phyloP scores from a whole-genome alignment of 2,888 invertebrate genomes.

The Tenthredo mesomela region DNA sequence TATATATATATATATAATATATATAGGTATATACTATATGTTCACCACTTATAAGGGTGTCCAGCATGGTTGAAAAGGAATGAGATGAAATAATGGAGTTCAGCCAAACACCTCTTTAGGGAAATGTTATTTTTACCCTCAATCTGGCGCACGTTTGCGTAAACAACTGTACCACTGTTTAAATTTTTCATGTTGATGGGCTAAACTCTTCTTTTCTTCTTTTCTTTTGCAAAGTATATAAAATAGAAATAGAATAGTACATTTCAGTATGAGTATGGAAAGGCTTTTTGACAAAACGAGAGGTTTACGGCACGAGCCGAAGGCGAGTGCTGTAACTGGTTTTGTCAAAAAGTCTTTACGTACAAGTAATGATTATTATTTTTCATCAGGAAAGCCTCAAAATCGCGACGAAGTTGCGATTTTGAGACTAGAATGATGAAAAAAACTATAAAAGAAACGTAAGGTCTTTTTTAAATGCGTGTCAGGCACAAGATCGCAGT shows the following conservation, averaged over 20 bases:
- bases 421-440: too few relatives aligned
- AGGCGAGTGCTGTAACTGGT: too few relatives aligned
- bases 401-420: too few relatives aligned
- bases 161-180: constrained; percentile 36
- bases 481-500: constrained; percentile 13
- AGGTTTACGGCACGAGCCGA: too few relatives aligned
- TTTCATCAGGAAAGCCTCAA: too few relatives aligned
- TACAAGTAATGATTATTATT: too few relatives aligned
- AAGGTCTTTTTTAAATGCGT: neutral
- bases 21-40: neutral
- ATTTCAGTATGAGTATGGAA: too few relatives aligned
- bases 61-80: neutral
- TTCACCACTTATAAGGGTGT: constrained; percentile 34
- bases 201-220: neutral
- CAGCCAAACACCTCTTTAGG: constrained; percentile 12
- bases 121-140: constrained; percentile 27
- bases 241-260: neutral
- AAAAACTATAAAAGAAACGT: neutral
- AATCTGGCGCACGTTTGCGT: constrained; percentile 31
- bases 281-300: too few relatives aligned
- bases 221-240: neutral
- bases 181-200: constrained; percentile 25
- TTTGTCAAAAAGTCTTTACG: too few relatives aligned
- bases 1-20: too few relatives aligned
- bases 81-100: constrained; percentile 26